A percentile compares a stretch with the other conserved stretches of the same genome.
phyloP scores from a whole-genome alignment of 1,140 invertebrate genomes.

The Lepidotrigona ventralis region DNA sequence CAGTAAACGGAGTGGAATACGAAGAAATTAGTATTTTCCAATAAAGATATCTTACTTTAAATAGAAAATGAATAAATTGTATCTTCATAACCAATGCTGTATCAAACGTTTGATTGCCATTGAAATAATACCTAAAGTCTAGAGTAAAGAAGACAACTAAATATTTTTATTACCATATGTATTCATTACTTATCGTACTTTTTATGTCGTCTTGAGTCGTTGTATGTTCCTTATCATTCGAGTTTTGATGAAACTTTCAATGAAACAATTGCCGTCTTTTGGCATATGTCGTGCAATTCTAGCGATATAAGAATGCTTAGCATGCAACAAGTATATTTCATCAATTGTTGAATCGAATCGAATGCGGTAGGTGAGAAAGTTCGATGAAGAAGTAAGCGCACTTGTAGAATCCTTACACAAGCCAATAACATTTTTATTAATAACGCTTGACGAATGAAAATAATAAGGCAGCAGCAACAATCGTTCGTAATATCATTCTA shows the following conservation, averaged over 20 bases:
- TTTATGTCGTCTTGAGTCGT: conserved; percentile 15
- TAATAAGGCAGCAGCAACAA: conserved; percentile 12
- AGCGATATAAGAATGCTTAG: neutral
- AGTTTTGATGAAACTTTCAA: conserved; percentile 8
- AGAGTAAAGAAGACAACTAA: neutral
- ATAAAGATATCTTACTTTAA: neutral
- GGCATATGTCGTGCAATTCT: conserved; percentile 6
- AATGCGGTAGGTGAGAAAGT: neutral
- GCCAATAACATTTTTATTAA: neutral
- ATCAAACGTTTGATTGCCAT: neutral
- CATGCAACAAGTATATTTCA: neutral
- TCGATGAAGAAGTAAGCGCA: neutral
- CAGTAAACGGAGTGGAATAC: neutral
- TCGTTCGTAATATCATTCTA: neutral
- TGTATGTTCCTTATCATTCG: conserved; percentile 44
- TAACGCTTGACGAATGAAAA: neutral
- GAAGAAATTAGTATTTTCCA: neutral
- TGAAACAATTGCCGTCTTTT: neutral
- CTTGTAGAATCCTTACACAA: neutral
- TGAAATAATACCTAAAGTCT: neutral
- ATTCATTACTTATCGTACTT: conserved; percentile 3
- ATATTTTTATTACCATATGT: conserved; percentile 4
- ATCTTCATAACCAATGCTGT: neutral
- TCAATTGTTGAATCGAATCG: neutral
- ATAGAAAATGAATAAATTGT: neutral